Conservation (phyloP, 2,113 vertebrate genomes). For the Anolis carolinensis region DNA sequence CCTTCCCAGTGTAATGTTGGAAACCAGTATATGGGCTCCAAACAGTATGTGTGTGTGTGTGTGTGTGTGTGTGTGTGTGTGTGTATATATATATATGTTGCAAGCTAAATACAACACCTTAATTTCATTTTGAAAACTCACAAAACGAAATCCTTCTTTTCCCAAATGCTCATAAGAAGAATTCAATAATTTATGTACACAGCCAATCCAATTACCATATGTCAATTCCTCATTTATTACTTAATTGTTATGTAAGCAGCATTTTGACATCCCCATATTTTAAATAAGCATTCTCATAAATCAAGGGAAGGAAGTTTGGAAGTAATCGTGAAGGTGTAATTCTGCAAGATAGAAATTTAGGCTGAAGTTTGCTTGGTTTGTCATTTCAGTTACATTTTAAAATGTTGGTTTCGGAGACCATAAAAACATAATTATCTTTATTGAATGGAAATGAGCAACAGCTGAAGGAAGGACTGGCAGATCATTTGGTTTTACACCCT, state of each 20-base stretch:
- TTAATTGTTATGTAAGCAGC: conserved; percentile 14
- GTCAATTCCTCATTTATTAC: conserved; percentile 36
- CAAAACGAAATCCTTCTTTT: conserved; percentile 3
- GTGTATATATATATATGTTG: no score
- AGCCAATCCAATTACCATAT: conserved; percentile 17
- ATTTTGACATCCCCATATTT: conserved; percentile 9
- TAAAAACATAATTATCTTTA: not conserved
- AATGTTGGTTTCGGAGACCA: not conserved
- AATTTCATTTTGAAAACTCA: conserved; percentile 12
- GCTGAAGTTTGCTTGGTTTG: no score
- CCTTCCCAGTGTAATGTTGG: no score
- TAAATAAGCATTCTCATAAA: conserved; percentile 20
- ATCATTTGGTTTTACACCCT: not conserved
- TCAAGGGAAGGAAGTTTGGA: not conserved
- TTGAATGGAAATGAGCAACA: not conserved
- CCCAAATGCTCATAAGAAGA: conserved; percentile 8
- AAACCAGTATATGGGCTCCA: not conserved
- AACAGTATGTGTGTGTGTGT: no score
- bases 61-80: no score
- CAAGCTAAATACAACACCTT: not conserved
- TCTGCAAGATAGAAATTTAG: not conserved
- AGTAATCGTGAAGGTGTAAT: not conserved
- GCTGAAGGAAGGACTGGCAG: not conserved
- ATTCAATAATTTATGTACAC: conserved; percentile 22
- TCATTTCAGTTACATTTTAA: not conserved